These are phyloP conservation scores for Nebria ingens DNA, from an alignment of 1,140 invertebrate species.

Conservation along the genomic window DNA sequence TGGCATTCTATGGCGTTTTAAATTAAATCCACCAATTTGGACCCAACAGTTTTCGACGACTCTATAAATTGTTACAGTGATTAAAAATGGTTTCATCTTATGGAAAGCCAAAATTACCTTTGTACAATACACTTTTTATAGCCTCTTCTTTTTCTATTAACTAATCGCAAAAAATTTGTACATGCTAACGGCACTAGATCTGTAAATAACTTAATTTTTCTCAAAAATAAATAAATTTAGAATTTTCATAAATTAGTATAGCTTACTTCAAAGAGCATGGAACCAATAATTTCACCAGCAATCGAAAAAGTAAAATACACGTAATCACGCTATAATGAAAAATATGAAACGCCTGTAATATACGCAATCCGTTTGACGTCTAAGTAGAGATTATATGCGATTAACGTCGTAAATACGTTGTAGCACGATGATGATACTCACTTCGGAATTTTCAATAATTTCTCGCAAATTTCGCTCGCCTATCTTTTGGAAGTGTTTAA, in stretches of 20 bases:
- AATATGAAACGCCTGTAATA: conserved; percentile 1
- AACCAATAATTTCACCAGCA: conserved; percentile 32
- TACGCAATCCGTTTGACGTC: background rate
- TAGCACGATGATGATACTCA: too few species aligned
- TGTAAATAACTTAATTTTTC: conserved; percentile 35
- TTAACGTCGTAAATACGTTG: conserved; percentile 15
- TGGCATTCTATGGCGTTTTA: conserved; percentile 31
- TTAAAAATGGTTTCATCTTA: too few species aligned
- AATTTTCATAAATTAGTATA: conserved; percentile 8
- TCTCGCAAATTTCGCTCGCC: conserved; percentile 30
- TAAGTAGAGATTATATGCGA: conserved; percentile 2
- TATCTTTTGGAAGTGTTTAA: conserved; percentile 34
- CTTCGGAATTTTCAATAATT: conserved; percentile 27
- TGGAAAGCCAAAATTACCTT: too few species aligned
- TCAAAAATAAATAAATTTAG: conserved; percentile 10
- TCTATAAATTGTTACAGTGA: conserved; percentile 26
- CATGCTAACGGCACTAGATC: conserved; percentile 40
- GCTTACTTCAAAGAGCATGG: conserved; percentile 40
- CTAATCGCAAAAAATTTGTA: conserved; percentile 38
- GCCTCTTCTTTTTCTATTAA: conserved; percentile 31
- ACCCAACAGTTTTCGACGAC: conserved; percentile 42
- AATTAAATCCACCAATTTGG: conserved; percentile 38
- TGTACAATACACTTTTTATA: conserved; percentile 38
- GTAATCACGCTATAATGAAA: conserved; percentile 38
- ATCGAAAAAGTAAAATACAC: conserved; percentile 38